Conservation (phyloP, 2,888 invertebrate genomes). For the Drosophila helvetica region DNA sequence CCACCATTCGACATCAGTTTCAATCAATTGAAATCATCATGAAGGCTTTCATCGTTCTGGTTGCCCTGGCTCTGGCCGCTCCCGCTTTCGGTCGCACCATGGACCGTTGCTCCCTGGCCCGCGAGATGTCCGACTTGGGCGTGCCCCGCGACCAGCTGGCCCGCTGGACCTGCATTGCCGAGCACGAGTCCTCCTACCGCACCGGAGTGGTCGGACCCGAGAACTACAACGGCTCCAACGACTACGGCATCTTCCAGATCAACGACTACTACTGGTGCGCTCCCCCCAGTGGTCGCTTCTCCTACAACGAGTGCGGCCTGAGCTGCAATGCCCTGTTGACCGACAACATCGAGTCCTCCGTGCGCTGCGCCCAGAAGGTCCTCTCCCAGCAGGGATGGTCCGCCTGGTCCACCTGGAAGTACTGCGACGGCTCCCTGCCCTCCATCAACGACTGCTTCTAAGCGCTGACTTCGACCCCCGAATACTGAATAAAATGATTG, state of each 20-base stretch:
- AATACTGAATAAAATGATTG: constrained; percentile 3
- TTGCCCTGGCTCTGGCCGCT: constrained; percentile 55
- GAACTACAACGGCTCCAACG: constrained; percentile 84
- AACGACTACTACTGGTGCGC: constrained; percentile 81
- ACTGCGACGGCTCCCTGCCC: constrained; percentile 64
- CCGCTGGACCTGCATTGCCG: constrained; percentile 76
- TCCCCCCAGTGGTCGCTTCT: constrained; percentile 59
- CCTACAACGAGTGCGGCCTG: constrained; percentile 73
- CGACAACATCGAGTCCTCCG: constrained; percentile 68
- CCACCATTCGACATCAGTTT: constrained; percentile 54
- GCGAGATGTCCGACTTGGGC: constrained; percentile 71
- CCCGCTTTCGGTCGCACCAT: constrained; percentile 59
- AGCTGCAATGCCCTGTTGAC: constrained; percentile 70
- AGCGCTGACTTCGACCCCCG: constrained; percentile 14
- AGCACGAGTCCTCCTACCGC: constrained; percentile 78
- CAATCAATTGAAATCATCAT: background rate
- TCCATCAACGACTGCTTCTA: constrained; percentile 73
- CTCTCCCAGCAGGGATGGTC: constrained; percentile 72
- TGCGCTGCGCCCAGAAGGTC: constrained; percentile 73
- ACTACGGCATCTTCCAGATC: constrained; percentile 82
- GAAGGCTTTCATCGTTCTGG: constrained; percentile 50
- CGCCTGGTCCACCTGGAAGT: constrained; percentile 78
- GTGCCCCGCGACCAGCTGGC: constrained; percentile 63
- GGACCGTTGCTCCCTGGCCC: constrained; percentile 69
- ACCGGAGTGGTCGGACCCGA: constrained; percentile 83